Conservation (phyloP, 2,888 invertebrate genomes). For the Chaetogeoica ovagalla region DNA sequence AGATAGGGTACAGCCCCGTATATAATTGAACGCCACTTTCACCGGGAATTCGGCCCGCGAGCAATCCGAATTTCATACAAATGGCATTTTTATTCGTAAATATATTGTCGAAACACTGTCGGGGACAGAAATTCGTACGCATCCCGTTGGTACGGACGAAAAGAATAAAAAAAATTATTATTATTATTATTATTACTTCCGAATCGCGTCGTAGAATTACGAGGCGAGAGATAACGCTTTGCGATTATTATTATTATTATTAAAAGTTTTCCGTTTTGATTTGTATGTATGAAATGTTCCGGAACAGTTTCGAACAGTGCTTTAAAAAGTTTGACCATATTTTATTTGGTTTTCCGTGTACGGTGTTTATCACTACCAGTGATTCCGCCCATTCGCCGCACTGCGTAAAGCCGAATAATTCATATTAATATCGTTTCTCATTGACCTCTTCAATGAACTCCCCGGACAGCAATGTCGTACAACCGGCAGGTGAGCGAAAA, state of each 20-base stretch:
- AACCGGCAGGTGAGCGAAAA: constrained; percentile 14
- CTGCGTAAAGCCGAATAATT: constrained; percentile 1
- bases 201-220: background rate
- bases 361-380: constrained; percentile 15
- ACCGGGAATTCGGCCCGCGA: background rate
- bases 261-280: constrained; percentile 9
- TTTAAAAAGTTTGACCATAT: constrained; percentile 32
- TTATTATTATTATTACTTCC: too few relatives aligned
- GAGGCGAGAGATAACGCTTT: background rate
- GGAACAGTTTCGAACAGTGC: constrained; percentile 30
- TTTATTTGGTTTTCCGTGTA: constrained; percentile 33
- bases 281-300: background rate
- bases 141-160: background rate
- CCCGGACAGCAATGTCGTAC: constrained; percentile 18
- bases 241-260: background rate
- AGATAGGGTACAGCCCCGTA: background rate
- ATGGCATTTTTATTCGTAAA: background rate
- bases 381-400: background rate
- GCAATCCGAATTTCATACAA: background rate
- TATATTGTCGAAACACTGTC: background rate
- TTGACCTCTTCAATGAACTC: constrained; percentile 12
- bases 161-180: background rate
- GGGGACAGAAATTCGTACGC: too few relatives aligned
- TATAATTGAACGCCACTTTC: constrained; percentile 16
- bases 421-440: constrained; percentile 15